phyloP scores from a whole-genome alignment of 2,797 vertebrate genomes.

The Girardinus metallicus region DNA sequence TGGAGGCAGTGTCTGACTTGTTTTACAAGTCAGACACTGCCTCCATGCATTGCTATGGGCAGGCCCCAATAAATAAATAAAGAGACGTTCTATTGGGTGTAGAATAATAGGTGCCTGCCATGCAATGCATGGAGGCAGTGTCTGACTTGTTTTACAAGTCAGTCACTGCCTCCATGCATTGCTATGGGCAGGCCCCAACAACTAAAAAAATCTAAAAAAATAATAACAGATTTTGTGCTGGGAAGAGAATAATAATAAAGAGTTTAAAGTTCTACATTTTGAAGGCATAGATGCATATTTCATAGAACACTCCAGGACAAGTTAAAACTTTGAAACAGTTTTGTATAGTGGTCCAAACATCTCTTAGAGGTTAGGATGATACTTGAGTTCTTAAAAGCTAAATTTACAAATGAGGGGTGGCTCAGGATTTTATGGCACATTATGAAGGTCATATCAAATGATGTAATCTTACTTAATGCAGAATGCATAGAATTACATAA shows the following conservation, averaged over 20 bases:
- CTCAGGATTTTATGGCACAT: neutral
- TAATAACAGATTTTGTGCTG: neutral
- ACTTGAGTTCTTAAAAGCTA: neutral
- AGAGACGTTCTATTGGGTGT: too few species aligned
- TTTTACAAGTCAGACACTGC: too few species aligned
- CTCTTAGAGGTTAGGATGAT: neutral
- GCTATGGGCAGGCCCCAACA: too few species aligned
- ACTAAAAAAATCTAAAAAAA: neutral
- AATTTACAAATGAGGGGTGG: neutral
- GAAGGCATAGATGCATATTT: neutral
- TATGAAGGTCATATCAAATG: conserved; percentile 7
- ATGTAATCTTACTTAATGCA: conserved; percentile 18
- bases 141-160: too few species aligned
- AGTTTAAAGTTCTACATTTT: neutral
- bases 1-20: too few species aligned
- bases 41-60: too few species aligned
- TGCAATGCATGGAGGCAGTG: too few species aligned
- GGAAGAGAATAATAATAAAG: neutral
- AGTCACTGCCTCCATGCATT: too few species aligned
- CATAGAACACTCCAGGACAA: neutral
- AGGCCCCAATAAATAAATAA: too few species aligned
- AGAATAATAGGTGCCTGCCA: too few species aligned
- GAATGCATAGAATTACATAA: conserved; percentile 13
- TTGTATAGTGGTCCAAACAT: neutral
- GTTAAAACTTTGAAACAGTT: neutral